Evolutionary conservation across 1,140 invertebrate genomes (phyloP).

Genomic region (Drosophila obscura): DNA sequence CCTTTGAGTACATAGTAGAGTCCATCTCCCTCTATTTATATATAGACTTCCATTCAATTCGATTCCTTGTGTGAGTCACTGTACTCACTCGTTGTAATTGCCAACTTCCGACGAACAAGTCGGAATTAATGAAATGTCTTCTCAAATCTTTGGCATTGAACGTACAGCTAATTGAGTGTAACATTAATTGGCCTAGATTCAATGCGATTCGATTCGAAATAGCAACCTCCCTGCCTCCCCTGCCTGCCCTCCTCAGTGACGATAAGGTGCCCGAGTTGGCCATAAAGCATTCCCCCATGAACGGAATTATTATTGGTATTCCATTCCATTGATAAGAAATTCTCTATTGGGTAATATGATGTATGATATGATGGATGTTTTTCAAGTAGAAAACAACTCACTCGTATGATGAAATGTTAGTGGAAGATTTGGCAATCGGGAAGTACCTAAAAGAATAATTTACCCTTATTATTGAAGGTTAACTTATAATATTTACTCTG

Average conservation of each 20-base stretch:
- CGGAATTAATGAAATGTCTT: constrained; percentile 52
- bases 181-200: constrained; percentile 43
- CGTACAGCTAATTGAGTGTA: constrained; percentile 41
- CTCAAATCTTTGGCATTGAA: constrained; percentile 42
- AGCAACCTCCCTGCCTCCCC: too few species aligned
- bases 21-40: background rate
- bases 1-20: constrained; percentile 3
- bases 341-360: constrained; percentile 43
- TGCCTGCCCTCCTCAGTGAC: constrained; percentile 2
- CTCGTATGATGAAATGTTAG: too few species aligned
- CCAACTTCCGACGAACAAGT: constrained; percentile 54
- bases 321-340: constrained; percentile 22
- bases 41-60: constrained; percentile 15
- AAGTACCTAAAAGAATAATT: too few species aligned
- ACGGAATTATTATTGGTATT: constrained; percentile 13
- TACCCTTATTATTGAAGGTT: too few species aligned
- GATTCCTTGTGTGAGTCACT: constrained; percentile 14
- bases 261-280: background rate
- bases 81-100: constrained; percentile 52
- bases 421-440: too few species aligned
- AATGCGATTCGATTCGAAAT: constrained; percentile 23
- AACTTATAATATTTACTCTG: too few species aligned
- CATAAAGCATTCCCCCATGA: constrained; percentile 38
- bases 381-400: constrained; percentile 14
- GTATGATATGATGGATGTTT: constrained; percentile 27